phyloP scores from a whole-genome alignment of 1,140 invertebrate species.

The Aradophagus sp. region DNA sequence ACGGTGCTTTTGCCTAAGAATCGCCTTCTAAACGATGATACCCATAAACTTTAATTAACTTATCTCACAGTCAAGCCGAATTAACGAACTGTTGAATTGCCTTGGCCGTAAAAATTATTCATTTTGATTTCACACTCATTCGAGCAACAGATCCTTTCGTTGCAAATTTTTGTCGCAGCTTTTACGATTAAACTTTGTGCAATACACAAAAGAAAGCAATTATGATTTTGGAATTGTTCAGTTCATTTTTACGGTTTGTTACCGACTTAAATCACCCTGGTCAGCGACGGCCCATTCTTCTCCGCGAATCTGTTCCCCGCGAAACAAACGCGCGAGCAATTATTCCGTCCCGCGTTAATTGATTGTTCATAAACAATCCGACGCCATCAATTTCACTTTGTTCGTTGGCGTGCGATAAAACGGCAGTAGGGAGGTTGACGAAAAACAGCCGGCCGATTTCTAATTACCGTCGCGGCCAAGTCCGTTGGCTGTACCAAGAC shows the following conservation, averaged over 20 bases:
- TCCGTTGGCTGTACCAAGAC: conserved; percentile 34
- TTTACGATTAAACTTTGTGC: too few species aligned
- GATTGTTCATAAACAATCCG: conserved; percentile 14
- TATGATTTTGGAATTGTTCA: too few species aligned
- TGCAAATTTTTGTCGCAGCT: too few species aligned
- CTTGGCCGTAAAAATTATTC: conserved; percentile 6
- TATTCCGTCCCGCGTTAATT: conserved; percentile 2
- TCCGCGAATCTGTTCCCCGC: too few species aligned
- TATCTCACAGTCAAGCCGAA: conserved; percentile 19
- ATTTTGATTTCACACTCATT: conserved; percentile 32
- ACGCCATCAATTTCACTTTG: conserved; percentile 20
- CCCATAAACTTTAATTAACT: conserved; percentile 44
- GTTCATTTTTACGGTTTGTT: too few species aligned
- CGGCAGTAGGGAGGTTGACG: too few species aligned
- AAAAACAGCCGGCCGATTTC: conserved; percentile 15
- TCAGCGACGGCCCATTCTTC: too few species aligned
- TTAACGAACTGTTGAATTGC: conserved; percentile 35
- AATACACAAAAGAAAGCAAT: too few species aligned
- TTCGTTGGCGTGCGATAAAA: too few species aligned
- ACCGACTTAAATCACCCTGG: too few species aligned
- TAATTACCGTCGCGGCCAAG: conserved; percentile 20
- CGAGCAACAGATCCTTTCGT: too few species aligned
- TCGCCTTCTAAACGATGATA: conserved; percentile 23
- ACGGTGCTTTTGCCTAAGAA: conserved; percentile 32
- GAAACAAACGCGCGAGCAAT: background rate